A percentile compares a stretch with the other conserved stretches of the same genome.
Conservation (phyloP, 2,888 invertebrate species). For the Drepanosiphum platanoidis region DNA sequence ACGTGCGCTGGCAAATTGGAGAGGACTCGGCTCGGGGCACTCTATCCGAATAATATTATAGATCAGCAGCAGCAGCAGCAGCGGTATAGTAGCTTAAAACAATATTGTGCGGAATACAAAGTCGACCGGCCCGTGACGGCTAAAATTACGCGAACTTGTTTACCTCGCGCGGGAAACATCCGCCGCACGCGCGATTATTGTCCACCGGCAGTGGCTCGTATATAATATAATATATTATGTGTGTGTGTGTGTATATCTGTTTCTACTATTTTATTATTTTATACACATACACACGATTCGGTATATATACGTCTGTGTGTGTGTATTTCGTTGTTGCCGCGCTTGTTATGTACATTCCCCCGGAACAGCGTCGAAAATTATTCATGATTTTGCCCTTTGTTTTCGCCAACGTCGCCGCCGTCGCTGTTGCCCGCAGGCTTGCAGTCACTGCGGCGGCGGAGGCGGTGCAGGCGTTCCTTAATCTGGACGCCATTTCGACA, state of each 20-base stretch:
- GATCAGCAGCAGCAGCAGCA: background rate
- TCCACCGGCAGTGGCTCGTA: background rate
- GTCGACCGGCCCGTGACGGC: slow-evolving; percentile 3
- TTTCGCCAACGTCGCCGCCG: background rate
- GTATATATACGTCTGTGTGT: background rate
- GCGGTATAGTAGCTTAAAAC: background rate
- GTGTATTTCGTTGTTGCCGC: background rate
- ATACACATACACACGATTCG: background rate
- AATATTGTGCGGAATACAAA: background rate
- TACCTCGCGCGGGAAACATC: background rate
- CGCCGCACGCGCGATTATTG: background rate
- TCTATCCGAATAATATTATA: background rate
- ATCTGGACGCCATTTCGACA: slow-evolving; percentile 31
- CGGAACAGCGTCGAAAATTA: slow-evolving; percentile 40
- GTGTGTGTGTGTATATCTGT: background rate
- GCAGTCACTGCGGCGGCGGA: background rate
- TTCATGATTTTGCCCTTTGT: slow-evolving; percentile 50
- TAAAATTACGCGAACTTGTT: slow-evolving; percentile 12
- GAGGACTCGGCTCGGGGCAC: background rate
- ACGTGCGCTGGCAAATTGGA: slow-evolving; percentile 12
- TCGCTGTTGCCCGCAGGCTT: background rate
- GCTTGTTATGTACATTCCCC: background rate
- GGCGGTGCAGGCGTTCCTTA: slow-evolving; percentile 24
- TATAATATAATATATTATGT: background rate
- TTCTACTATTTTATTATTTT: background rate